Evolutionary conservation across 2,797 vertebrate genomes (phyloP), one percentile per base, ranked within the genome.

Genomic region (Phalloptychus januarius): DNA sequence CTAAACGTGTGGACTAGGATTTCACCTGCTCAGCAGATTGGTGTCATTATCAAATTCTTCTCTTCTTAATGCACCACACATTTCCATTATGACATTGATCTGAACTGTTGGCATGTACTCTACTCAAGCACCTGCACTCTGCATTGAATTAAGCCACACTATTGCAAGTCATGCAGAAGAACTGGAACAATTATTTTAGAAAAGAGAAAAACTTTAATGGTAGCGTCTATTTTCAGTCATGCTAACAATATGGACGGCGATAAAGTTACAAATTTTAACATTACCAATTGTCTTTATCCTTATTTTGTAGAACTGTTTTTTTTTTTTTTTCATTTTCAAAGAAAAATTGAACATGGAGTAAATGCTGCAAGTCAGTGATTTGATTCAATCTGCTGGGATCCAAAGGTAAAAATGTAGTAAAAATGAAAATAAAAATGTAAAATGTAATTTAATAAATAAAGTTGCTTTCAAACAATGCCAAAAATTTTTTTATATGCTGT

Each of bases 81-180:
- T 70, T 70, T 70, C 67, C 36, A 44, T 70, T 61, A 61, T 61
- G 56, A 61, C 5, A 61, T 61, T 61, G 56, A 61, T 61, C 56
- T 33, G 20, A 61, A 61, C 28, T 3, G 28, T 33, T 33, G 56
- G 56, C 28, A 33, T 31, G 56, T 61, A 61, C 56, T 61, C 56
- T 33, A 33, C 56, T 61, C 56, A 61, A 61, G 56, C 56, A 61
- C 28, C 6, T 7, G 54, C 54, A 56, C 54, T 56, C 54, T 31
- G 56, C 31, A 7, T 61, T 61, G 13, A 61, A 16, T 31, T 61
- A 61, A 61, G 56, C n/a, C n/a, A 28, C 54, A 56, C 56, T 61
- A 2, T 33, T 31, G 28, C n/a, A 61, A 61, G 56, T 61, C 56
- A 61, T 8, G 6, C 28, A 61, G 15, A 33, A 56, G 25, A 4